Conservation (phyloP, 1,140 invertebrate species). For the Apis mellifera region DNA sequence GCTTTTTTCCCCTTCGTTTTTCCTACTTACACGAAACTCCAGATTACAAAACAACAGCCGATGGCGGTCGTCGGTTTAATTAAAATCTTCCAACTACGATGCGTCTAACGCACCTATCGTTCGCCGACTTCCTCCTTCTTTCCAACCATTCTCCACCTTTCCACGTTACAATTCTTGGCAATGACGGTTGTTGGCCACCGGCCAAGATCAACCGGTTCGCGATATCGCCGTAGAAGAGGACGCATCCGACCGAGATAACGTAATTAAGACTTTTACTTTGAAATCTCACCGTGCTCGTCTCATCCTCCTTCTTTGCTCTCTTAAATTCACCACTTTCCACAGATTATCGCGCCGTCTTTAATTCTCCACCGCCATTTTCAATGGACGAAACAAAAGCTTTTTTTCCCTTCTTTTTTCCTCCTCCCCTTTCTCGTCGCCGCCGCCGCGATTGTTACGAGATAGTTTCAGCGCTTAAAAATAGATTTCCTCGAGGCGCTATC, state of each 20-base stretch:
- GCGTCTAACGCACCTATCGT: constrained; percentile 47
- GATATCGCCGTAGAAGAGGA: constrained; percentile 66
- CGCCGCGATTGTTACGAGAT: background rate
- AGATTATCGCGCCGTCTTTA: background rate
- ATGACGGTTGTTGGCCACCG: constrained; percentile 68
- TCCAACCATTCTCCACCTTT: constrained; percentile 49
- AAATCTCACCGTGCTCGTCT: constrained; percentile 33
- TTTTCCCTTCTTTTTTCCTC: background rate
- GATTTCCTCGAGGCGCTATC: constrained; percentile 30
- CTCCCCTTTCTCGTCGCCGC: background rate
- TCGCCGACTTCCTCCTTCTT: constrained; percentile 27
- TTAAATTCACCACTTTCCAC: background rate
- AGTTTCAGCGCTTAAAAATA: constrained; percentile 10
- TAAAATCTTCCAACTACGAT: constrained; percentile 68
- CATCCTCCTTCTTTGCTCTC: constrained; percentile 5
- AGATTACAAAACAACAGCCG: constrained; percentile 68
- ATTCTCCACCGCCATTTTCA: constrained; percentile 24
- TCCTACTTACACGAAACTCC: constrained; percentile 52
- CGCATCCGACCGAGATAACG: constrained; percentile 74
- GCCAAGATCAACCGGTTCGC: constrained; percentile 68
- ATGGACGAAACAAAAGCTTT: background rate
- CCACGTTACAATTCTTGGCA: constrained; percentile 70
- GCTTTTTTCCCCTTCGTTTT: constrained; percentile 1
- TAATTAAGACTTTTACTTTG: constrained; percentile 75
- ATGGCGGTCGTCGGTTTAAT: constrained; percentile 71